Conservation (phyloP, 2,797 vertebrate species). For the Antennarius maculatus region DNA sequence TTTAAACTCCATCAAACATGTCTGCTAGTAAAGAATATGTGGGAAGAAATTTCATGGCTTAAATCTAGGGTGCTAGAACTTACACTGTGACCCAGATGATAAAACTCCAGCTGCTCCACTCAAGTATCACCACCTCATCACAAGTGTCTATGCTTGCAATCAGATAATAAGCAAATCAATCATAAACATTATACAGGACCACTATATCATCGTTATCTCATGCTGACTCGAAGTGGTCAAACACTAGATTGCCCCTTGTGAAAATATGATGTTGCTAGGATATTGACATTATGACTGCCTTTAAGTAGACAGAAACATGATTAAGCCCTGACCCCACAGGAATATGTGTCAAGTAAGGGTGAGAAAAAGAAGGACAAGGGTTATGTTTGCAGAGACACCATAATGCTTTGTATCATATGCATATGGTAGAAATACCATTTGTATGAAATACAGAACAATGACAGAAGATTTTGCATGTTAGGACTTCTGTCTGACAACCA, state of each 20-base stretch:
- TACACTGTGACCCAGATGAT: constrained; percentile 35
- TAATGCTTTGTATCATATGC: background rate
- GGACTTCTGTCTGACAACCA: background rate
- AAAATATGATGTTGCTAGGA: constrained; percentile 1
- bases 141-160: background rate
- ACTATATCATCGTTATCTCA: constrained; percentile 8
- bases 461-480: background rate
- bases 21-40: background rate
- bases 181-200: constrained; percentile 3
- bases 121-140: constrained; percentile 25
- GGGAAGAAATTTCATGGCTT: constrained; percentile 12
- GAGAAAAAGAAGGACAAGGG: background rate
- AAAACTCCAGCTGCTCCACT: constrained; percentile 3
- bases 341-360: constrained; percentile 31
- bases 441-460: background rate
- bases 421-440: background rate
- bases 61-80: constrained; percentile 22
- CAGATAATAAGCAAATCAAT: constrained; percentile 7
- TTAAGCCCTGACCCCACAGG: background rate
- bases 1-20: constrained; percentile 3
- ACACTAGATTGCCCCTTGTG: background rate
- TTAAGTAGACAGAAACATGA: constrained; percentile 3
- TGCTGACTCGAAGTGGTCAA: constrained; percentile 16
- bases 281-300: constrained; percentile 1
- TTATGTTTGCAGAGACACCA: constrained; percentile 7